These are phyloP conservation scores for Rhineura floridana DNA, from an alignment of 2,113 vertebrate species.

Conservation along the genomic window DNA sequence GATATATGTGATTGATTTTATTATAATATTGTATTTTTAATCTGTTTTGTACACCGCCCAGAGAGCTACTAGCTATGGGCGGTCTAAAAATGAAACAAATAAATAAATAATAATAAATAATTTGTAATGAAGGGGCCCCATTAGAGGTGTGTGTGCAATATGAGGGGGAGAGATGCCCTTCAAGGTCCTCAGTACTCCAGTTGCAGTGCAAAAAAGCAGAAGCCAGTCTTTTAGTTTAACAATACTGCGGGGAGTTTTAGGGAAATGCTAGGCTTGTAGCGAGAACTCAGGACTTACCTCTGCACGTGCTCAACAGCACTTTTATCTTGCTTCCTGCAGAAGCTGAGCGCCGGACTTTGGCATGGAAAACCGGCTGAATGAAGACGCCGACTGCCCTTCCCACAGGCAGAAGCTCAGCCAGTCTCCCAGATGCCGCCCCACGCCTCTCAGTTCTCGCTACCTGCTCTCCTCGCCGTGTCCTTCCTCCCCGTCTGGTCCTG, in stretches of 20 bases:
- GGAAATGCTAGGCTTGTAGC: no score
- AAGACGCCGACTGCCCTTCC: no score
- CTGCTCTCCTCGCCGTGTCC: conserved; percentile 10
- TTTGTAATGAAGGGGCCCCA: no score
- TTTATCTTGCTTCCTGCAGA: no score
- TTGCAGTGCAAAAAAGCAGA: background rate
- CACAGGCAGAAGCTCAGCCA: background rate
- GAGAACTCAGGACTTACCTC: background rate
- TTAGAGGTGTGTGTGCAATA: no score
- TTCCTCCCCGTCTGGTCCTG: background rate
- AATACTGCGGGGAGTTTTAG: no score
- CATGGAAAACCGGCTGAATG: background rate
- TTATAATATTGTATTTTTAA: no score
- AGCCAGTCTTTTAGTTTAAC: background rate
- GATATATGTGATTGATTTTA: no score
- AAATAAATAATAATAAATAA: no score
- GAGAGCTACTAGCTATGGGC: no score
- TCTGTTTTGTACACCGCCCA: no score
- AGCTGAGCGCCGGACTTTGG: background rate
- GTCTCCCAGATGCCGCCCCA: background rate
- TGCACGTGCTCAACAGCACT: background rate
- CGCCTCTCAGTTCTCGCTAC: background rate
- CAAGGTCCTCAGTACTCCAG: background rate
- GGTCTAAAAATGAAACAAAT: no score
- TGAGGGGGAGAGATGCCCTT: background rate